Percentiles rank a stretch among this genome's conserved stretches.
Evolutionary conservation across 2,797 vertebrate genomes (phyloP).

Genomic region (Leontopithecus rosalia): DNA sequence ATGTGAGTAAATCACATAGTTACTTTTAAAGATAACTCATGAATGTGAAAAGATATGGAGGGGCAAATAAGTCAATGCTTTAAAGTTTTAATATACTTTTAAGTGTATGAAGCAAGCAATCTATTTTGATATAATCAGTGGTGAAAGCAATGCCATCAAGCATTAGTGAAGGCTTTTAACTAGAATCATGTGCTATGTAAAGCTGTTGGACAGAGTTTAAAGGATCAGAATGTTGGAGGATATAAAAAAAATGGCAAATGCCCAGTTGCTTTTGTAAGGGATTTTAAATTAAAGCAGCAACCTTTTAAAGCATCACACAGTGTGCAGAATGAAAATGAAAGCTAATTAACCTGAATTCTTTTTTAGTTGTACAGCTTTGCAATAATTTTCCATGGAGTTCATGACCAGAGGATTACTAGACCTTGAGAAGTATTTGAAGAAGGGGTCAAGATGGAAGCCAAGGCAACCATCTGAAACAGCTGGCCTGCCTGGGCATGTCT

Average conservation of each 20-base stretch:
- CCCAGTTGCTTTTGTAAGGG: conserved; percentile 72
- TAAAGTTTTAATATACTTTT: conserved; percentile 51
- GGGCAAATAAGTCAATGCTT: background rate
- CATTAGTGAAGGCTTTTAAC: conserved; percentile 65
- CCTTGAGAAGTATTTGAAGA: conserved; percentile 65
- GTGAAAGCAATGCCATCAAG: conserved; percentile 76
- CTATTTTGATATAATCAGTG: conserved; percentile 78
- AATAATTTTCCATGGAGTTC: conserved; percentile 76
- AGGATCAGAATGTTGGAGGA: conserved; percentile 65
- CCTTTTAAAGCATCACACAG: conserved; percentile 69
- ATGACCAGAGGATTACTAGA: conserved; percentile 71
- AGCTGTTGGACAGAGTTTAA: conserved; percentile 76
- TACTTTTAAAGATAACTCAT: conserved; percentile 10
- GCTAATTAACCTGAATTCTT: conserved; percentile 76
- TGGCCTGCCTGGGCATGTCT: conserved; percentile 14
- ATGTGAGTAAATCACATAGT: background rate
- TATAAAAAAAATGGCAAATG: conserved; percentile 63
- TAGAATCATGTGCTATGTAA: conserved; percentile 75
- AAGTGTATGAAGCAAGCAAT: conserved; percentile 35
- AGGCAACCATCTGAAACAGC: conserved; percentile 56
- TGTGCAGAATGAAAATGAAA: conserved; percentile 63
- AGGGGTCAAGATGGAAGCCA: conserved; percentile 28
- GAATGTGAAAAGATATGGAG: background rate
- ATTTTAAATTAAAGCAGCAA: conserved; percentile 79
- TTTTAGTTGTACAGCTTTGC: conserved; percentile 66